Conservation (phyloP, 2,888 invertebrate genomes). For the Helicoverpa assulta region DNA sequence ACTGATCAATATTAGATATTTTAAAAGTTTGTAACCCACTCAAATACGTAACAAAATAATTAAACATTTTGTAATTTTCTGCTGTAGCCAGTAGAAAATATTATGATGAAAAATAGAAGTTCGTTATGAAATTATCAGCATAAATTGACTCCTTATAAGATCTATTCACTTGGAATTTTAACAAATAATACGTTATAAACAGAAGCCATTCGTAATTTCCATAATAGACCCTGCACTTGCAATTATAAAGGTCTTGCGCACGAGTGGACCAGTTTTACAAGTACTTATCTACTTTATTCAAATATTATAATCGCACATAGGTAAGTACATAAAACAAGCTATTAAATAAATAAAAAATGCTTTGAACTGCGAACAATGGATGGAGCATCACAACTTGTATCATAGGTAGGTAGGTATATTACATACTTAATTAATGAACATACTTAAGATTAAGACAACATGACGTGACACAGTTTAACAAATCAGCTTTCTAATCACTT, state of each 20-base stretch:
- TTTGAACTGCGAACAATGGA: too few species aligned
- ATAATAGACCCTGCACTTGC: constrained; percentile 2
- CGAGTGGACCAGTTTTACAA: constrained; percentile 36
- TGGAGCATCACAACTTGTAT: too few species aligned
- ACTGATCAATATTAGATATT: background rate
- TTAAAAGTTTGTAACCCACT: too few species aligned
- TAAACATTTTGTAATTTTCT: too few species aligned
- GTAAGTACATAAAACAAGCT: background rate
- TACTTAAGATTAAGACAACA: background rate
- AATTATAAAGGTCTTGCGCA: constrained; percentile 21
- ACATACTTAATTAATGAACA: background rate
- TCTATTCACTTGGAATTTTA: too few species aligned
- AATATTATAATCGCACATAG: background rate
- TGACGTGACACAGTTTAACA: background rate
- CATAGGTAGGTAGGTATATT: too few species aligned
- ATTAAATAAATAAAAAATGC: background rate
- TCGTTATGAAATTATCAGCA: too few species aligned
- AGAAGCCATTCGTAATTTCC: background rate
- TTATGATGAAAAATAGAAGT: too few species aligned
- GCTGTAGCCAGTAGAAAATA: too few species aligned
- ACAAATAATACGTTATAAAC: too few species aligned
- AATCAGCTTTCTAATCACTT: constrained; percentile 2
- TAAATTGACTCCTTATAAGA: too few species aligned
- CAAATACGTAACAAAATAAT: too few species aligned
- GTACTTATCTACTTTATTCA: constrained; percentile 3